Percentiles rank a stretch among this genome's conserved stretches.
Conservation (phyloP, 2,888 invertebrate species). For the Cloeon dipterum region DNA sequence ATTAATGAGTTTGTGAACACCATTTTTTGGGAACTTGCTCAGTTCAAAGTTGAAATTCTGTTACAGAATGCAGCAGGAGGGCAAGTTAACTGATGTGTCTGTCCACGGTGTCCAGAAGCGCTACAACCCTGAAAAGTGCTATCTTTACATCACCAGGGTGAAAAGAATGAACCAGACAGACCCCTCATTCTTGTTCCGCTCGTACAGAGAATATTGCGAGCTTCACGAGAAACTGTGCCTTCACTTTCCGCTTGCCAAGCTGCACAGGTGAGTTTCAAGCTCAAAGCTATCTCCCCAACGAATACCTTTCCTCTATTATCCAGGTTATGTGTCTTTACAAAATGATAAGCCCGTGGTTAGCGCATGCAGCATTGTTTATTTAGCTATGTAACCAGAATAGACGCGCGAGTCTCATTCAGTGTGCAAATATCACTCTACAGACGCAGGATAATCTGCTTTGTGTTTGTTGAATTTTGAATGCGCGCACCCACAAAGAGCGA, state of each 20-base stretch:
- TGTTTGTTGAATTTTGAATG: too few species aligned
- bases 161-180: constrained; percentile 67
- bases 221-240: constrained; percentile 83
- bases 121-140: constrained; percentile 93
- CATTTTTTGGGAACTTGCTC: not conserved
- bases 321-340: too few species aligned
- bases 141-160: constrained; percentile 73
- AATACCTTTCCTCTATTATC: too few species aligned
- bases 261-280: constrained; percentile 57
- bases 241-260: constrained; percentile 74
- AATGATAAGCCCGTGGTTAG: too few species aligned
- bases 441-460: too few species aligned
- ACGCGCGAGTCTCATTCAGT: too few species aligned
- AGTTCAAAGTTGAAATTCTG: not conserved
- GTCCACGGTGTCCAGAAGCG: constrained; percentile 83
- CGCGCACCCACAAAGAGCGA: too few species aligned
- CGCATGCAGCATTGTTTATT: too few species aligned
- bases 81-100: constrained; percentile 60
- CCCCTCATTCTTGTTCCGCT: constrained; percentile 71
- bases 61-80: constrained; percentile 65
- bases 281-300: constrained; percentile 8
- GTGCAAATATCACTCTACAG: too few species aligned
- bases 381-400: too few species aligned
- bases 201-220: constrained; percentile 93
- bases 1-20: not conserved